Evolutionary conservation across 1,140 invertebrate species (phyloP).

Genomic region (Neoseiulus cucumeris): DNA sequence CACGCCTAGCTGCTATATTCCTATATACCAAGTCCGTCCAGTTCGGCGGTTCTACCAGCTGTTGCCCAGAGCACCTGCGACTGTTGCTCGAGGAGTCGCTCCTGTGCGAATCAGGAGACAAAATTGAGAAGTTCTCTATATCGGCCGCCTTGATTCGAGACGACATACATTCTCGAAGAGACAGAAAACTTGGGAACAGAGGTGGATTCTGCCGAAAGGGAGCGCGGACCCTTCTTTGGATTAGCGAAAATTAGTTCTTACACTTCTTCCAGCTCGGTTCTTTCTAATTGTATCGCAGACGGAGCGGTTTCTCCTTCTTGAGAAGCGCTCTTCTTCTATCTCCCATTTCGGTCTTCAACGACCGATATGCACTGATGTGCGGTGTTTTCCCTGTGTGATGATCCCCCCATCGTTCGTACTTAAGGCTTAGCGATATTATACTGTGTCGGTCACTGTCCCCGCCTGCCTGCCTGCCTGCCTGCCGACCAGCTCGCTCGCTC

Average conservation of each 20-base stretch:
- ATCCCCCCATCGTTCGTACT: constrained; percentile 1
- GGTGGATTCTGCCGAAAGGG: too few relatives aligned
- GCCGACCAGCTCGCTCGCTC: too few relatives aligned
- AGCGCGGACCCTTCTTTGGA: neutral
- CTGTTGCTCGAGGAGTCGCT: neutral
- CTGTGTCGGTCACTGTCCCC: constrained; percentile 10
- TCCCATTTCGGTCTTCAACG: neutral
- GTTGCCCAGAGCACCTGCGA: neutral
- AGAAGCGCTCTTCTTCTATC: neutral
- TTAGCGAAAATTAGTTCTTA: neutral
- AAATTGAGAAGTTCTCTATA: too few relatives aligned
- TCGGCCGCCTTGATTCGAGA: too few relatives aligned
- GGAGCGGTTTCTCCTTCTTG: neutral
- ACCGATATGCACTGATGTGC: neutral
- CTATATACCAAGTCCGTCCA: neutral
- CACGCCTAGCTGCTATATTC: neutral
- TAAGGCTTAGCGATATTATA: constrained; percentile 1
- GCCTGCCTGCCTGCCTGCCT: neutral
- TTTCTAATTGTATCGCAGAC: neutral
- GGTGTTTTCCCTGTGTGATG: constrained; percentile 3
- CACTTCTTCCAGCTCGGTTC: neutral
- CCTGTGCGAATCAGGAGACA: too few relatives aligned
- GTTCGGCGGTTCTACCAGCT: neutral
- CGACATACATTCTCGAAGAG: too few relatives aligned
- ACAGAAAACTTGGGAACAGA: too few relatives aligned